Conservation (phyloP, 2,888 invertebrate genomes). For the Meloe dianella region DNA sequence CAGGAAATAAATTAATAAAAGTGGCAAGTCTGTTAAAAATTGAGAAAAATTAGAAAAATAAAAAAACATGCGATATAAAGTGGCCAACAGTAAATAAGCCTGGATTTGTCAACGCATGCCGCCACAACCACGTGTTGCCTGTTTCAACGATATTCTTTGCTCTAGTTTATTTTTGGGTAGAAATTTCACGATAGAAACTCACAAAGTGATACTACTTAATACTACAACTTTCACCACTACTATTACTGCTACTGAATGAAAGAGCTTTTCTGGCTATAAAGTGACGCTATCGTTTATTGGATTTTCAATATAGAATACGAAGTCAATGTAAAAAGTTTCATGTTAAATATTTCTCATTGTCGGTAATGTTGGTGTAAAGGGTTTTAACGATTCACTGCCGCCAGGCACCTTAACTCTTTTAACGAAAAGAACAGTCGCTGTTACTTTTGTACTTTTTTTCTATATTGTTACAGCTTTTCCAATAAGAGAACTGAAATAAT, state of each 20-base stretch:
- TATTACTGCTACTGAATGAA: conserved; percentile 4
- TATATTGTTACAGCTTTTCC: conserved; percentile 54
- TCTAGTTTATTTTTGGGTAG: neutral
- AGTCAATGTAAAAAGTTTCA: conserved; percentile 44
- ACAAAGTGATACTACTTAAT: conserved; percentile 1
- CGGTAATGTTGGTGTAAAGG: conserved; percentile 12
- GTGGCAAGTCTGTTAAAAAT: neutral
- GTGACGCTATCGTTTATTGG: neutral
- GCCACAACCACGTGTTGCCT: conserved; percentile 10
- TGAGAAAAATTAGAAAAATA: neutral
- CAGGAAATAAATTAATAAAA: neutral
- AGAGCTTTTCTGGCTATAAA: neutral
- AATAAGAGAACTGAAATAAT: conserved; percentile 59
- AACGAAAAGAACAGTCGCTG: conserved; percentile 29
- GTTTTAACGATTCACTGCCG: conserved; percentile 39
- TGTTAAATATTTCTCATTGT: conserved; percentile 47
- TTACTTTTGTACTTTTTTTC: conserved; percentile 51
- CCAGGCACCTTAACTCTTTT: conserved; percentile 51
- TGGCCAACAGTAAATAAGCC: neutral
- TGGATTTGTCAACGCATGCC: conserved; percentile 12
- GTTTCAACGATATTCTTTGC: neutral
- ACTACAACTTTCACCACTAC: no score
- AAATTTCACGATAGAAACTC: conserved; percentile 4
- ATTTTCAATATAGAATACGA: neutral
- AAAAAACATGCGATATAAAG: neutral